Conservation (phyloP, 1,140 invertebrate genomes). For the Caenorhabditis inopinata region DNA sequence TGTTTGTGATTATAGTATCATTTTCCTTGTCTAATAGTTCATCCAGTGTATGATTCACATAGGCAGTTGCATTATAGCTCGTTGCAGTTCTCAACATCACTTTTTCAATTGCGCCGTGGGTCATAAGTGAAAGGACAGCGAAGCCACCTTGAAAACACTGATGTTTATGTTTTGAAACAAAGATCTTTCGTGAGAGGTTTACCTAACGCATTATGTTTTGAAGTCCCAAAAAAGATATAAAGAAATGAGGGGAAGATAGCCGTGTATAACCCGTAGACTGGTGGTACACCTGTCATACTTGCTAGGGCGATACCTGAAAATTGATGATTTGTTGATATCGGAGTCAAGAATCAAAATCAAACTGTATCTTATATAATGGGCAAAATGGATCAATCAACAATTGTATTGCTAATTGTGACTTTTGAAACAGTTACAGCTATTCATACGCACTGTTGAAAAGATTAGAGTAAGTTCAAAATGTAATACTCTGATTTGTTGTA, state of each 20-base stretch:
- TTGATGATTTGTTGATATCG: not conserved
- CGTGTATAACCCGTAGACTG: conserved; percentile 64
- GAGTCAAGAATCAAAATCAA: too few relatives aligned
- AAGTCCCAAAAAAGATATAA: conserved; percentile 65
- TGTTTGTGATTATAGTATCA: not conserved
- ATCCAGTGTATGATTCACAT: conserved; percentile 32
- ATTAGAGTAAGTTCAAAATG: too few relatives aligned
- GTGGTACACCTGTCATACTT: conserved; percentile 62
- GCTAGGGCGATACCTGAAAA: conserved; percentile 61
- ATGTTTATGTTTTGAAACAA: not conserved
- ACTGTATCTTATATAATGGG: too few relatives aligned
- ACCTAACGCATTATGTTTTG: conserved; percentile 61
- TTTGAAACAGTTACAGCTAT: too few relatives aligned
- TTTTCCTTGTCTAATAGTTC: not conserved
- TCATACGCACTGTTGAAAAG: too few relatives aligned
- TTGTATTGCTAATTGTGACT: too few relatives aligned
- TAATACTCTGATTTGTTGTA: too few relatives aligned
- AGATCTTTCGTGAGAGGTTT: not conserved
- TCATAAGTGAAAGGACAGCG: conserved; percentile 50
- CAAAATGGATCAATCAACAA: too few relatives aligned
- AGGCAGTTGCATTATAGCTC: conserved; percentile 11
- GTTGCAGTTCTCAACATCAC: conserved; percentile 33
- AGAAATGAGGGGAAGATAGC: conserved; percentile 64
- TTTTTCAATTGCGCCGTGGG: conserved; percentile 48
- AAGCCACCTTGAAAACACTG: conserved; percentile 41